A percentile compares a stretch with the other conserved stretches of the same genome.
phyloP scores from a whole-genome alignment of 2,113 vertebrate species.

The Bothrops jararaca region DNA sequence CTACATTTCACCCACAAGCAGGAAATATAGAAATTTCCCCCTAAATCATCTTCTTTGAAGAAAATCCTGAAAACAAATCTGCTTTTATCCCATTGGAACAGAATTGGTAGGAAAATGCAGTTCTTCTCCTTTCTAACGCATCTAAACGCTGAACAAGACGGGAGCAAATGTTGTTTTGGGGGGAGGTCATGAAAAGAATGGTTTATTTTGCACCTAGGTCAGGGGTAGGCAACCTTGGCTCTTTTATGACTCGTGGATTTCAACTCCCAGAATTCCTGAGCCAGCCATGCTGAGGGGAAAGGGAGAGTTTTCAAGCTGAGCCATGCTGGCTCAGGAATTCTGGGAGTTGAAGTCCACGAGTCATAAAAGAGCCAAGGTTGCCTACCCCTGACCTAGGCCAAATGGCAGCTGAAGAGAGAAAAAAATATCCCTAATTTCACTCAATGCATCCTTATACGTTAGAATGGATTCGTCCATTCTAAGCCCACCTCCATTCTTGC shows the following conservation, averaged over 20 bases:
- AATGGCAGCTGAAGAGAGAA: not conserved
- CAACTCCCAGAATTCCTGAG: no score
- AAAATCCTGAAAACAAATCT: not conserved
- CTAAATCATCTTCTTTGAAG: not conserved
- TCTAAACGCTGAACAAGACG: not conserved
- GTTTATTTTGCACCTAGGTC: not conserved
- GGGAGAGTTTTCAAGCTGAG: no score
- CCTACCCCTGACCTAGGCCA: not conserved
- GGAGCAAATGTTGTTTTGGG: not conserved
- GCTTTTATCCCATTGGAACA: not conserved
- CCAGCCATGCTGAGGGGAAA: no score
- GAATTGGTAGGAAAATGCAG: not conserved
- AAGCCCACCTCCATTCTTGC: not conserved
- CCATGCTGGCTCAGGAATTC: no score
- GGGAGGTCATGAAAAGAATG: not conserved
- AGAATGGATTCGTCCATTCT: not conserved
- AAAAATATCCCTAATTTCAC: not conserved
- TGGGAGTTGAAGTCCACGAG: no score
- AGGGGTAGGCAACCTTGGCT: no score
- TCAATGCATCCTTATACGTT: not conserved
- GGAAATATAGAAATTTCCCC: not conserved
- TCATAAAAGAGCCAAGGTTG: no score
- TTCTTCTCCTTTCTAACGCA: not conserved
- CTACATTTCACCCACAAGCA: not conserved
- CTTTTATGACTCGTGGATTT: no score